Percentiles rank a stretch among this genome's conserved stretches.
phyloP scores from a whole-genome alignment of 2,113 vertebrate genomes.

The Sminthopsis crassicaudata region DNA sequence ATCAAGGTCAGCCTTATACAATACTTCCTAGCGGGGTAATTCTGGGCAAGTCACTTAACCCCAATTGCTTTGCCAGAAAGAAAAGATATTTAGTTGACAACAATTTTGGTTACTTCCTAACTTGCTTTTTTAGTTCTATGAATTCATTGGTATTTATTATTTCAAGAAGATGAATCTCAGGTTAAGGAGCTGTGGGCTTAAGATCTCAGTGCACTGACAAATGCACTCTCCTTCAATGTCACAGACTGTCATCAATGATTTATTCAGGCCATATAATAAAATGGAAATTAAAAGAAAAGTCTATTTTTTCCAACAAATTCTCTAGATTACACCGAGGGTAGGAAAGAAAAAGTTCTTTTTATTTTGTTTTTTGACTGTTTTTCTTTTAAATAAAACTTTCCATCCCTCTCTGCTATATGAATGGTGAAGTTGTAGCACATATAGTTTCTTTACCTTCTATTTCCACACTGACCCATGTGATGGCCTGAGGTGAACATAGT shows the following conservation, averaged over 20 bases:
- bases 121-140: background rate
- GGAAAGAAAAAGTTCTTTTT: background rate
- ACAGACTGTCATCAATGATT: background rate
- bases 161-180: background rate
- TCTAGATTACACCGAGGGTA: background rate
- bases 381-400: background rate
- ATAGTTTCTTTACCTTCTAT: background rate
- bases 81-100: conserved; percentile 6
- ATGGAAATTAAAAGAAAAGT: background rate
- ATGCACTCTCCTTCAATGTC: background rate
- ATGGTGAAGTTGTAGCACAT: background rate
- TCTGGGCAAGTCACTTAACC: no score
- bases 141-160: background rate
- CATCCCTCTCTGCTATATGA: background rate
- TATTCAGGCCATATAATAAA: background rate
- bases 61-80: no score
- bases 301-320: background rate
- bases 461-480: background rate
- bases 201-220: background rate
- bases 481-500: background rate
- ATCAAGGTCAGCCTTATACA: no score
- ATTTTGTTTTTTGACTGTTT: background rate
- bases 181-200: background rate
- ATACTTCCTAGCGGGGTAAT: no score
- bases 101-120: background rate